Base-by-base conservation (phyloP, 2,797 vertebrate genomes). In the Hipposideros larvatus region DNA sequence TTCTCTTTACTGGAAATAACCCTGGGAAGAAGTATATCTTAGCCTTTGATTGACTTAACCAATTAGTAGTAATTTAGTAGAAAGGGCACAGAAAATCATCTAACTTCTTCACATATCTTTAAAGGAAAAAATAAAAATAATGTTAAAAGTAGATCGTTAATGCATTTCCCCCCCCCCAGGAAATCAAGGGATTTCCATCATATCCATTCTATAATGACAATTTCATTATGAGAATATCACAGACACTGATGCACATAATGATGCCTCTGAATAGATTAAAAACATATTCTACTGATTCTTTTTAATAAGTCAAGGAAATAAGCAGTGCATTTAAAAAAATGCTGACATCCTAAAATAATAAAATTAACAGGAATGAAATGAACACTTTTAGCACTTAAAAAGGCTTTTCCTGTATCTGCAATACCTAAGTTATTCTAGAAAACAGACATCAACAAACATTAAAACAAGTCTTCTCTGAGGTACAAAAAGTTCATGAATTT, bases 401-500 rank as follows among this genome's bases (percentile, higher is more conserved):
- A 7, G 6, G 8, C n/a, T 18, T 92, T 94, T 85, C 14, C 21
- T 79, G 34, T 82, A 84, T 24, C 19, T 6, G 90, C 9, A 37
- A 66, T 51, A 71, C 26, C 34, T 85, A 74, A 28, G 11, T 43
- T 85, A 84, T 85, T 85, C 10, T 88, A 91, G 15, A 84, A 84
- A 94, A 79, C 16, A 82, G 59, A 61, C 10, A 61, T n/a, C 18
- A 73, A 70, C 87, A 41, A 53, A 0, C 2, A 57, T 79, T 55
- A 1, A 92, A 77, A 59, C 1, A 14, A 15, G 63, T 93, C 37
- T 84, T 75, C 53, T 88, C 61, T 90, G 26, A 61, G 13, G 22
- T 78, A n/a, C 57, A 83, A 73, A 70, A 71, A 87, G 28, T 59
- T 95, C 61, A 66, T 80, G 18, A 90, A 86, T 91, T 91, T 95